Evolutionary conservation across 2,888 invertebrate species (phyloP).

Genomic region (Piscicola geometra): DNA sequence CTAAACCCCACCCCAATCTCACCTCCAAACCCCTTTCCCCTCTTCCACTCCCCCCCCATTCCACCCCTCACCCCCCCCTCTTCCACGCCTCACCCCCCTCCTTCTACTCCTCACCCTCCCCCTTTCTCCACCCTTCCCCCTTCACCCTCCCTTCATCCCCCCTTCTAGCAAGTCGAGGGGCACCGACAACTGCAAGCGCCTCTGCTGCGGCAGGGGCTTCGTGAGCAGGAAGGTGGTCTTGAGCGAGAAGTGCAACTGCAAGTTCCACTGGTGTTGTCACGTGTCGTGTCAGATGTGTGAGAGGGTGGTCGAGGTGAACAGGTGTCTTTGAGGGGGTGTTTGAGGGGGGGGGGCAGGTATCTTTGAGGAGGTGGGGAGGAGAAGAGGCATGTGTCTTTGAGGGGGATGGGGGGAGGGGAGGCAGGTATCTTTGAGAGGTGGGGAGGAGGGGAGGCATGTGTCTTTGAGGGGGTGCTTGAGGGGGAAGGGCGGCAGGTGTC

Average conservation of each 20-base stretch:
- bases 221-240: conserved; percentile 72
- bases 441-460: not conserved
- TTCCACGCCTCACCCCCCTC: not conserved
- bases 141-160: not conserved
- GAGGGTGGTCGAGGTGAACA: conserved; percentile 70
- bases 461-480: not conserved
- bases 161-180: conserved; percentile 53
- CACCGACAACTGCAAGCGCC: conserved; percentile 76
- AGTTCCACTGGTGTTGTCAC: conserved; percentile 93
- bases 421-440: conserved; percentile 9
- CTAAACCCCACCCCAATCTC: no score
- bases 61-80: not conserved
- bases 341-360: conserved; percentile 13
- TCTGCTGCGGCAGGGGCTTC: conserved; percentile 90
- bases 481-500: no score
- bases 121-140: not conserved
- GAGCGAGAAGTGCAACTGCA: conserved; percentile 80
- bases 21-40: no score
- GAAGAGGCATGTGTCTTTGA: conserved; percentile 13
- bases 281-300: conserved; percentile 85
- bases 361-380: conserved; percentile 18
- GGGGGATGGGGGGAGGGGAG: not conserved
- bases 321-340: conserved; percentile 60
- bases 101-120: not conserved
- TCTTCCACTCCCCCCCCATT: no score